Evolutionary conservation across 2,888 invertebrate genomes (phyloP).

Genomic region (Eudemis profundana): DNA sequence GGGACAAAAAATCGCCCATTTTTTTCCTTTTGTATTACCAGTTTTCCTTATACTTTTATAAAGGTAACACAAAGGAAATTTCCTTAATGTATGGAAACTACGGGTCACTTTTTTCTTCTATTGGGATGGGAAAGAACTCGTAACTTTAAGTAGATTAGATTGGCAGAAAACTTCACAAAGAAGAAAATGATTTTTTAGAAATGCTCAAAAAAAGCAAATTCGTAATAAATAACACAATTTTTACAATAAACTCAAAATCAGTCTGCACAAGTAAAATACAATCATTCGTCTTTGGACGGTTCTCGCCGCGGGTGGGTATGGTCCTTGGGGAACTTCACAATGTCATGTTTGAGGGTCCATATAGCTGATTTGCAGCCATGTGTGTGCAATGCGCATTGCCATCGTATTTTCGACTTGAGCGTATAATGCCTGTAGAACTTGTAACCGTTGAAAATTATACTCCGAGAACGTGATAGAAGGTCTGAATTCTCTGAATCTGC

Average conservation of each 20-base stretch:
- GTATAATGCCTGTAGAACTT: conserved; percentile 27
- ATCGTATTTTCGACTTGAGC: conserved; percentile 16
- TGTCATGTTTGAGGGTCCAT: neutral
- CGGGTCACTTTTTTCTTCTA: too few species aligned
- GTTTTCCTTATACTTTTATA: too few species aligned
- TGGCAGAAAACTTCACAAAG: too few species aligned
- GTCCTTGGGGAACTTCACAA: conserved; percentile 14
- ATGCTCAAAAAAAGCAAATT: too few species aligned
- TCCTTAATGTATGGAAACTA: too few species aligned
- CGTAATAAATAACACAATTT: too few species aligned
- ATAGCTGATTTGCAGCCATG: conserved; percentile 23
- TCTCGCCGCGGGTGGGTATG: conserved; percentile 18
- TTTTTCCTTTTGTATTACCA: too few species aligned
- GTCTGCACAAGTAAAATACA: neutral
- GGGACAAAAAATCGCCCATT: too few species aligned
- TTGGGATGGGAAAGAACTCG: too few species aligned
- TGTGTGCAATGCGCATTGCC: conserved; percentile 27
- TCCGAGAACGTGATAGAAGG: neutral
- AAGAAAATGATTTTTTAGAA: too few species aligned
- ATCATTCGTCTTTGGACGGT: neutral
- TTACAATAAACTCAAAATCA: neutral
- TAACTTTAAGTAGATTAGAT: too few species aligned
- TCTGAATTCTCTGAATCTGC: neutral
- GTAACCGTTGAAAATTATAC: conserved; percentile 6
- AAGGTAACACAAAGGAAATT: too few species aligned